Conservation (phyloP, 2,797 vertebrate genomes). For the Denticeps clupeoides region DNA sequence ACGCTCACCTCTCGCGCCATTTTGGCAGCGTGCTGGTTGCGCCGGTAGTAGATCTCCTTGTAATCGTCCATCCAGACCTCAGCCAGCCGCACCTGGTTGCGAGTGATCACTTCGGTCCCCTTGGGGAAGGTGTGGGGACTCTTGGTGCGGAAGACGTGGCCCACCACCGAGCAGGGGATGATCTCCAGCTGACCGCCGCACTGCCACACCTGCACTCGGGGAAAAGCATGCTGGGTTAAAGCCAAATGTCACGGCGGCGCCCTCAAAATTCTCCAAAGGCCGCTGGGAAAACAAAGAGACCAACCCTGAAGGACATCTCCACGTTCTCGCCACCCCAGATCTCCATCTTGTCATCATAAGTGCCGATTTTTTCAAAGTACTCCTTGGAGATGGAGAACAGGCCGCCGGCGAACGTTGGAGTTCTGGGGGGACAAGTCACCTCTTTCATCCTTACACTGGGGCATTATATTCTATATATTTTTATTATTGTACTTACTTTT, state of each 20-base stretch:
- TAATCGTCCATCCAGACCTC: constrained; percentile 95
- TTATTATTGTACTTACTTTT: too few relatives aligned
- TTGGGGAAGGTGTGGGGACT: constrained; percentile 94
- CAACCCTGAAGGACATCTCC: constrained; percentile 96
- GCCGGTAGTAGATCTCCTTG: constrained; percentile 81
- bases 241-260: background rate
- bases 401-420: constrained; percentile 86
- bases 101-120: constrained; percentile 80
- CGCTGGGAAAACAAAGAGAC: too few relatives aligned
- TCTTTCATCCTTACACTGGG: too few relatives aligned
- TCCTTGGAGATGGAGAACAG: constrained; percentile 85
- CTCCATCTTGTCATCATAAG: constrained; percentile 95
- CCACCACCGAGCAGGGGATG: constrained; percentile 91
- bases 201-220: constrained; percentile 90
- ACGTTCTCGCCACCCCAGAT: constrained; percentile 97
- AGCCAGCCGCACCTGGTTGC: constrained; percentile 87
- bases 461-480: too few relatives aligned
- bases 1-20: constrained; percentile 75
- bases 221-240: too few relatives aligned
- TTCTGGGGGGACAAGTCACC: constrained; percentile 52
- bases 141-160: constrained; percentile 90
- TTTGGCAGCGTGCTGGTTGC: constrained; percentile 68
- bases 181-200: constrained; percentile 91
- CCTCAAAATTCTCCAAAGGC: too few relatives aligned
- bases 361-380: constrained; percentile 90